Evolutionary conservation across 2,113 vertebrate genomes (phyloP), one percentile per base, ranked within the genome.

Genomic region (Passer domesticus): DNA sequence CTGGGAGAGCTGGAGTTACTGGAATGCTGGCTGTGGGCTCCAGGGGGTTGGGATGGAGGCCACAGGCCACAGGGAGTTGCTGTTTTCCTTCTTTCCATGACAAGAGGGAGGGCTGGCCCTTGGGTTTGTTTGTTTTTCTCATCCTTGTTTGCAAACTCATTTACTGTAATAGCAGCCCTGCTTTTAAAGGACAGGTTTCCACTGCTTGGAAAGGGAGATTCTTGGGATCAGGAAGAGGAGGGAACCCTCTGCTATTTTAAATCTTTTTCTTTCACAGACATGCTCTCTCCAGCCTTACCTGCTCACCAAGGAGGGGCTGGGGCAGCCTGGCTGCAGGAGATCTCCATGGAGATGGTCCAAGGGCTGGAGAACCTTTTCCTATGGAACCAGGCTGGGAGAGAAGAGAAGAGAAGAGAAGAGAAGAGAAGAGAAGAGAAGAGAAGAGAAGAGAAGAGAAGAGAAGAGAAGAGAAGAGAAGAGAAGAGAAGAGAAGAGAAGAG

Each of bases 241-340:
- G 55, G 16, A 64, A 20, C 8, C 6, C 21, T 2, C 4, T 59
- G 37, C 53, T 30, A 5, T 46, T 53, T 47, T 1, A 28, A 21
- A 28, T 17, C 1, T 10, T 53, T 63, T 59, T n/a, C n/a, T 25
- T 9, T 43, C 27, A 7, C 7, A 24, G 22, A 22, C 14, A 24
- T 35, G 33, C 30, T 74, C 55, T 59, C 53, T 35, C 19, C 55
- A 47, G 44, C 50, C 44, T 4, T 11, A 35, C 24, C 74, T 39
- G 56, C 50, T 72, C 47, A 15, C 15, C 8, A 3, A 0, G 0
- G 55, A 62, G 33, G 33, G 31, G 22, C 8, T 33, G 2, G 58
- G 53, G 63, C 28, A 39, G 63, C 49, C 52, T 13, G 4, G 18
- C 35, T 43, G n/a, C 1, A 16, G 68, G 49, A 86, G 44, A 56